Base-by-base conservation (phyloP, 2,888 invertebrate species). In the Dolichopus griseipennis region DNA sequence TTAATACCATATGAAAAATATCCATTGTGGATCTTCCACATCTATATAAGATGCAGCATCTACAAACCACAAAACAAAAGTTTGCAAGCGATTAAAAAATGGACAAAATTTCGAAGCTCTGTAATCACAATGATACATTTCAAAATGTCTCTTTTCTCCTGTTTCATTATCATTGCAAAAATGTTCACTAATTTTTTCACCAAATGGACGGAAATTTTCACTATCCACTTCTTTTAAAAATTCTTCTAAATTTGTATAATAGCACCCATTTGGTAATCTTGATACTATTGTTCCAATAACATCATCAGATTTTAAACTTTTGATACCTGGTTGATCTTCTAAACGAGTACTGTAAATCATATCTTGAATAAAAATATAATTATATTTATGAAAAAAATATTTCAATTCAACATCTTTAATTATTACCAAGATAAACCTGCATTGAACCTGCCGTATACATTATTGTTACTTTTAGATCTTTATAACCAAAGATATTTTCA, bases 21-120 rank as follows among this genome's bases (percentile, higher is more conserved):
- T 86, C 97, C 98, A 99, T 74, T 90, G 89, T 18, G 91, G 88
- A 83, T 99, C 98, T 78, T 93, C 92, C 5, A 90, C 85, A 81
- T 97, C 97, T 73, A 99, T 93, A 76, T 90, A 96, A 52, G 92
- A 93, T 1, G 96, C 97, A 18, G 94, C 97, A 84, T 99, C 98
- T 73, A 99, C 94, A 81, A 90, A 98, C 92, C 95, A 97, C 69
- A 97, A 82, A 12, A 97, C 85, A 76, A 97, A 93, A 0, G 95
- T 93, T 82, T 97, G 95, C 73, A 97, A 83, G 67, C 92, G 85
- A 72, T 88, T 85, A 78, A 97, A 94, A 78, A 90, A 97, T 6
- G 86, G 84, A 34, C 87, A 78, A 78, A 96, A 97, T 0, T 90
- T 88, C 0, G 88, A 86, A 66, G 86, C 85, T 18, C 86, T 85